phyloP scores from a whole-genome alignment of 2,888 invertebrate genomes.

The Venustoraphidia nigricollis region DNA sequence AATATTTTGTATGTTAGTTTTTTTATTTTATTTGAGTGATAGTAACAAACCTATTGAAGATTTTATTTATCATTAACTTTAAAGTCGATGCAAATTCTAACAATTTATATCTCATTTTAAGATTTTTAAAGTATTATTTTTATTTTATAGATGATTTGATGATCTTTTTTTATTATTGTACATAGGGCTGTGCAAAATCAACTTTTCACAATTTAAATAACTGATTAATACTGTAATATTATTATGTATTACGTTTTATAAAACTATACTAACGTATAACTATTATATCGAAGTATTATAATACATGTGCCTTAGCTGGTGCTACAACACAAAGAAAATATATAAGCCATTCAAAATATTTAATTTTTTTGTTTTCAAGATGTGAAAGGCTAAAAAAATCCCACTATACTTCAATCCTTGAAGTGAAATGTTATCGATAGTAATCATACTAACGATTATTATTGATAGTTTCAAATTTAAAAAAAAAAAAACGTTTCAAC shows the following conservation, averaged over 20 bases:
- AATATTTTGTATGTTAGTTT: too few species aligned
- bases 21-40: too few species aligned
- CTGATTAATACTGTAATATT: background rate
- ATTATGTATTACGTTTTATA: background rate
- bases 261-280: too few species aligned
- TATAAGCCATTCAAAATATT: background rate
- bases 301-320: background rate
- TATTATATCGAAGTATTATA: background rate
- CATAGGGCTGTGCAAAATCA: background rate
- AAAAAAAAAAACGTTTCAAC: too few species aligned
- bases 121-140: slow-evolving; percentile 1
- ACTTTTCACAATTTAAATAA: background rate
- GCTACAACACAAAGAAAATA: background rate
- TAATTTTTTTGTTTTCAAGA: background rate
- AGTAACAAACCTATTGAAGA: too few species aligned
- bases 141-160: background rate
- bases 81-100: background rate
- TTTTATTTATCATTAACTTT: too few species aligned
- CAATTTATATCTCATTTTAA: background rate
- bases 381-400: background rate
- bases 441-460: too few species aligned
- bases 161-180: background rate
- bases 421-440: too few species aligned
- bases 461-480: too few species aligned
- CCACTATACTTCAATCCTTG: background rate